Evolutionary conservation across 2,888 invertebrate species (phyloP), one percentile per base, ranked within the genome.

Genomic region (Caenorhabditis wallacei): DNA sequence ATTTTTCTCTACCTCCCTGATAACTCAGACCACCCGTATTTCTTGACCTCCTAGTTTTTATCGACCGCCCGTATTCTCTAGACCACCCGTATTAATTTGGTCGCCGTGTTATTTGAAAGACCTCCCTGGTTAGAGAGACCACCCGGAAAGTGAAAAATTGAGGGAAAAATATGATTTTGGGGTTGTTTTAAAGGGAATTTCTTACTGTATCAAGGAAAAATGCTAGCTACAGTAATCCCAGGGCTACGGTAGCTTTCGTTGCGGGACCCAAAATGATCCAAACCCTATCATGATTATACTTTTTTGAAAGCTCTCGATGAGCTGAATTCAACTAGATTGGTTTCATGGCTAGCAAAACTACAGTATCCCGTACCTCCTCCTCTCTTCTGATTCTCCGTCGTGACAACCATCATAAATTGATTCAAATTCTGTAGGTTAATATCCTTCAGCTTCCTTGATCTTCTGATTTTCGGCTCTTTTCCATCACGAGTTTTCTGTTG

Each of bases 401-500:
- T 57, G 13, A 46, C 69, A 3, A 57, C 43, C 54, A 54, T 54
- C 68, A 54, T 54, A 10, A 54, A 24, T 18, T 37, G 5, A 24
- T 70, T 56, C 43, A 63, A 20, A 18, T 20, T 59, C 11, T 16
- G 51, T 1, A 30, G 11, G 16, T 51, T 20, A 1, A 48, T 24
- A 1, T 54, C 57, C 16, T 59, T 51, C 22, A 18, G 22, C 18
- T 53, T 76, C 26, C 24, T 37, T 7, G 13, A 30, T 46, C 35
- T 59, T 57, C 26, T 53, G 13, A 5, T 40, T 59, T 63, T 69
- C 22, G 48, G 61, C 40, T 70, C 70, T 26, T 70, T 64, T 11
- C 78, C 70, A n/a, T 75, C 64, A 1, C 88, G 61, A 2, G 71
- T 37, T 63, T 76, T 74, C 35, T 84, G 81, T 48, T 89, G 89